Evolutionary conservation across 1,140 invertebrate species (phyloP), one percentile per base, ranked within the genome.

Genomic region (Hylaeus anthracinus): DNA sequence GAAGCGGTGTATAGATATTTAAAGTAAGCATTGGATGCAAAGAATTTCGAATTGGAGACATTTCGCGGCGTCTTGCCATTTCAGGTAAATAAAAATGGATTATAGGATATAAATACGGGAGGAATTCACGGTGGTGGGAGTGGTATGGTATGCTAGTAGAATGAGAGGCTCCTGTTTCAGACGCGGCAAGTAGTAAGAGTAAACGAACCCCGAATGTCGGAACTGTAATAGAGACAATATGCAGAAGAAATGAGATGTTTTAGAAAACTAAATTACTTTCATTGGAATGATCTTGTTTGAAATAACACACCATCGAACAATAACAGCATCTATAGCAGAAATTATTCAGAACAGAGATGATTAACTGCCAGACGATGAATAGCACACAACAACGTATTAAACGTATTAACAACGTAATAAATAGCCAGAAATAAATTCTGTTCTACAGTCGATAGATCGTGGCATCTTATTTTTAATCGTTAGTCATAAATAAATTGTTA

Each of bases 61-160:
- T 37, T 12, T 63, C 14, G 14, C 5, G 1, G 9, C 39, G 43
- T 48, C 60, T 14, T 26, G 41, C 70, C 56, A 43, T 73, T 73
- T 65, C 37, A 14, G 15, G 43, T 73, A 37, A 51, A 65, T 55
- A 72, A 73, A 79, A 79, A 73, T 73, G 77, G 51, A 73, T 79
- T 73, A 73, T n/a, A 58, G 55, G 77, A 73, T 79, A 79, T 79
- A 79, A 79, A 79, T 79, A 79, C 77, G 51, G 26, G 12, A 14
- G 77, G 77, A 66, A 79, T 79, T 73, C 61, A 37, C 8, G 45
- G 12, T 51, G 71, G 1, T 51, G n/a, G 61, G 45, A 64, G 71
- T 45, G 61, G 1, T 26, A 72, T 48, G 45, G 45, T 37, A 26
- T 26, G 77, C 41, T 56, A 73, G 77, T 79, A 66, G 71, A 65